Evolutionary conservation across 1,140 invertebrate species (phyloP), one percentile per base, ranked within the genome.

Genomic region (Lucilia sericata): DNA sequence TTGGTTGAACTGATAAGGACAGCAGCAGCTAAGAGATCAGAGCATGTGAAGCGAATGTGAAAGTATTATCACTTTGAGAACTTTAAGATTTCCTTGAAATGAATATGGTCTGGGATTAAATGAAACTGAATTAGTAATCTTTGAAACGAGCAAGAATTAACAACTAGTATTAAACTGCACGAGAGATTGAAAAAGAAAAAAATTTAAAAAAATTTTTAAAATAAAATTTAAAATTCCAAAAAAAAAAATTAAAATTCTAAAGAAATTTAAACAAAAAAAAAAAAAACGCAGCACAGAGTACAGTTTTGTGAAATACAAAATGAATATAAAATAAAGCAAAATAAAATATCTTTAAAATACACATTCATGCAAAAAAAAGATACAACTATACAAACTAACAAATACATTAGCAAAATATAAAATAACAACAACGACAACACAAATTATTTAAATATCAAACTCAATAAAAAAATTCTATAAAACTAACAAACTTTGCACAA

Each of bases 401-500:
- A 70, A 70, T 21, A 70, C n/a, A 70, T 3, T 21, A 19, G 5
- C n/a, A 70, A n/a, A n/a, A n/a, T n/a, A n/a, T n/a, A n/a, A n/a
- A n/a, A 70, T 9, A 70, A 70, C 7, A 70, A 25, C 42, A 21
- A 70, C n/a, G 7, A 70, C 19, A 19, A 8, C 65, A 70, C 60
- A 70, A 21, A 21, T 4, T 4, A 36, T 36, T 3, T 4, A 36
- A 36, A 36, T 36, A 36, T 4, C n/a, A 70, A 8, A 55, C 42
- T n/a, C 17, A n/a, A 70, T 3, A 87, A 89, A 88, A n/a, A 90
- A 90, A 90, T 88, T 83, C 87, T 90, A 90, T 90, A 90, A 90
- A 90, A 90, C 88, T 90, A 90, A 90, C 88, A 88, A 87, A 86
- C 88, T 88, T 87, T 88, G 87, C 86, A 87, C 88, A 86, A 86